Evolutionary conservation across 1,140 invertebrate species (phyloP).

Genomic region (Polypedilum vanderplanki): DNA sequence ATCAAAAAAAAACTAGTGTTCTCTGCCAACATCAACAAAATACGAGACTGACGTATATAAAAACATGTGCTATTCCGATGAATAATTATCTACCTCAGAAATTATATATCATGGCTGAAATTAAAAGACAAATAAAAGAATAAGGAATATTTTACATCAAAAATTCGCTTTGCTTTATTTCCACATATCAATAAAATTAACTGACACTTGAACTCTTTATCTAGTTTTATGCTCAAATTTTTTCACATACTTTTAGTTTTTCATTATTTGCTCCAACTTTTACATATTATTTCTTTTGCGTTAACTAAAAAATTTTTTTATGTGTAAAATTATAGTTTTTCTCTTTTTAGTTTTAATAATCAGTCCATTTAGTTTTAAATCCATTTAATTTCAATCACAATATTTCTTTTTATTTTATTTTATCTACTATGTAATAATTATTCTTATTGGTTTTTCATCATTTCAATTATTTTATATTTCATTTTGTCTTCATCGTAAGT

Average conservation of each 20-base stretch:
- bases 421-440: conserved; percentile 33
- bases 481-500: conserved; percentile 5
- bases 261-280: not conserved
- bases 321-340: conserved; percentile 1
- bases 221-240: not conserved
- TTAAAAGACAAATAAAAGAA: not conserved
- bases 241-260: conserved; percentile 4
- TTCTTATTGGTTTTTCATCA: conserved; percentile 32
- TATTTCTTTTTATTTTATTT: conserved; percentile 34
- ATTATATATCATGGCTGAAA: not conserved
- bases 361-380: conserved; percentile 18
- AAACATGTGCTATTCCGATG: not conserved
- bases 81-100: not conserved
- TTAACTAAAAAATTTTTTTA: not conserved
- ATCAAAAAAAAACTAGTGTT: no score
- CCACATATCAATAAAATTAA: not conserved
- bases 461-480: conserved; percentile 31
- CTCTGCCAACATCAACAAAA: no score
- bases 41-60: no score
- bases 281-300: not conserved
- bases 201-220: not conserved
- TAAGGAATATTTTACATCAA: not conserved
- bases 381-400: conserved; percentile 30
- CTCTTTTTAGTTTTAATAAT: not conserved
- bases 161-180: conserved; percentile 16